These are phyloP conservation scores for Stomatorhinus ivindoensis DNA, from an alignment of 2,113 vertebrate species.

Conservation along the genomic window DNA sequence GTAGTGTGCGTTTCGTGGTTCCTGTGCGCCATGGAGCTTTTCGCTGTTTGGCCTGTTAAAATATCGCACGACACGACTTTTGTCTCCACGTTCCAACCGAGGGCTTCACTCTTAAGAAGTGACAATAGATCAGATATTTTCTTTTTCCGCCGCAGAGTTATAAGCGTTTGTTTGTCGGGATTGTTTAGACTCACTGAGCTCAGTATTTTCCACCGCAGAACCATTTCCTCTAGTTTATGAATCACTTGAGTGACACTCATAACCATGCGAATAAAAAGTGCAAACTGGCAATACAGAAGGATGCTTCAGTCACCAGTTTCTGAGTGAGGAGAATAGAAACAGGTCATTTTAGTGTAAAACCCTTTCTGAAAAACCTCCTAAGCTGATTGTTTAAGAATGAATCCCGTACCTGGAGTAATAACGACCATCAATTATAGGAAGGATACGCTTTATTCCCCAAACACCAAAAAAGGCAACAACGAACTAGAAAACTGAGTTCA, in stretches of 20 bases:
- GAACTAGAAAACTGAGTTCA: not conserved
- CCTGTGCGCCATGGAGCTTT: not conserved
- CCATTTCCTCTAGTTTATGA: not conserved
- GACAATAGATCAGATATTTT: not conserved
- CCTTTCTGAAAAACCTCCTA: not conserved
- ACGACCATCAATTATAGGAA: not conserved
- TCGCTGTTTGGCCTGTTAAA: not conserved
- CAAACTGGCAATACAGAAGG: conserved; percentile 8
- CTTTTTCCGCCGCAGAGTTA: not conserved
- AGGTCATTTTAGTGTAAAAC: not conserved
- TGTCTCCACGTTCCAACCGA: not conserved
- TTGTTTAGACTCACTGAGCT: not conserved
- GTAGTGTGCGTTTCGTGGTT: not conserved
- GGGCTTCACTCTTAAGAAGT: not conserved
- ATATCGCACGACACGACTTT: not conserved
- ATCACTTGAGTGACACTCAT: conserved; percentile 6
- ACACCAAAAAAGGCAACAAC: not conserved
- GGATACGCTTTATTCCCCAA: not conserved
- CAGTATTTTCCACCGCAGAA: not conserved
- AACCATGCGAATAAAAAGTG: conserved; percentile 12
- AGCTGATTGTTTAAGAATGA: not conserved
- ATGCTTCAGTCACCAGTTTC: not conserved
- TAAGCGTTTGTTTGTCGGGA: not conserved
- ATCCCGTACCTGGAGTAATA: not conserved
- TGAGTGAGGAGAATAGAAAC: not conserved